A percentile compares a stretch with the other conserved stretches of the same genome.
phyloP scores from a whole-genome alignment of 1,140 invertebrate genomes.

The Dreissena rostriformis region DNA sequence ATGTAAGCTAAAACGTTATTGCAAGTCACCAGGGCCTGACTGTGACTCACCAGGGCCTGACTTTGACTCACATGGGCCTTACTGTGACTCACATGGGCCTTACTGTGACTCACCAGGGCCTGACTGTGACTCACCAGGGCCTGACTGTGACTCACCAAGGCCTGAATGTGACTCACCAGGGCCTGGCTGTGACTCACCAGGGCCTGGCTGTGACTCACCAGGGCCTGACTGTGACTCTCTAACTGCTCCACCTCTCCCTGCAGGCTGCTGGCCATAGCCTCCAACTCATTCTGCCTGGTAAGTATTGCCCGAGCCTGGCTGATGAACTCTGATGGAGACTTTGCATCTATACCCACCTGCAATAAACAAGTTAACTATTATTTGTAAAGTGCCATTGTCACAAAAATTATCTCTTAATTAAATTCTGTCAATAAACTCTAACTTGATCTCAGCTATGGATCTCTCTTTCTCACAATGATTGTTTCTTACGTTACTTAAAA shows the following conservation, averaged over 20 bases:
- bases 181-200: too few species aligned
- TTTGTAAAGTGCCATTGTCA: background rate
- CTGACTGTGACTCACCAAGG: too few species aligned
- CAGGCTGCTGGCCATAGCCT: slow-evolving; percentile 91
- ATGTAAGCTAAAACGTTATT: background rate
- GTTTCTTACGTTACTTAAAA: too few species aligned
- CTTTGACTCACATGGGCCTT: too few species aligned
- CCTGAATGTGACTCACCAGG: too few species aligned
- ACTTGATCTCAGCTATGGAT: too few species aligned
- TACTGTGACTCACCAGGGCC: too few species aligned
- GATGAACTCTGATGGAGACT: slow-evolving; percentile 91
- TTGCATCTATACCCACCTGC: slow-evolving; percentile 90
- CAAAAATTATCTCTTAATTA: background rate
- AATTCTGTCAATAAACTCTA: background rate
- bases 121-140: too few species aligned
- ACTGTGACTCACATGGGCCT: too few species aligned
- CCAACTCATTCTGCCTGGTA: slow-evolving; percentile 93
- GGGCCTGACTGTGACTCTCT: slow-evolving; percentile 69
- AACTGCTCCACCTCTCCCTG: slow-evolving; percentile 88
- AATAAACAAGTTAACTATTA: slow-evolving; percentile 15
- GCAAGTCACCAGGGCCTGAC: too few species aligned
- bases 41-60: too few species aligned
- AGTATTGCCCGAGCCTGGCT: slow-evolving; percentile 96
- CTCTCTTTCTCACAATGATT: too few species aligned
- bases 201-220: slow-evolving; percentile 58